Evolutionary conservation across 2,113 vertebrate genomes (phyloP), one percentile per base, ranked within the genome.

Genomic region (Eonycteris spelaea): DNA sequence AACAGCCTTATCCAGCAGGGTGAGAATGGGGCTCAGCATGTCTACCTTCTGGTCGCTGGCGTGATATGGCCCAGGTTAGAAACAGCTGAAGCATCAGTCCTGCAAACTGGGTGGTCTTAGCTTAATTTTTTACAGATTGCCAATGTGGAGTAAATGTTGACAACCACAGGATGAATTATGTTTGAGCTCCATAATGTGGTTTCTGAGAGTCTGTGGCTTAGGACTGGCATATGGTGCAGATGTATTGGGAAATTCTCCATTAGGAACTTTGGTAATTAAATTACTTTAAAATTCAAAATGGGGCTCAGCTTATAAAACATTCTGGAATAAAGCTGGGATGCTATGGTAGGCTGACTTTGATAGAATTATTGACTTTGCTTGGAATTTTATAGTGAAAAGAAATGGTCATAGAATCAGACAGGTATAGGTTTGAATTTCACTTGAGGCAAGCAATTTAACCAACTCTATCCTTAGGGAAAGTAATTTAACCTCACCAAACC

Each of bases 101-200:
- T 84, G 91, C 91, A 78, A 7, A 68, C 18, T 96, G 93, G 94
- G 94, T 97, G 96, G 97, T 96, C 93, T 97, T 65, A 35, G 35
- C 22, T 93, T 97, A 96, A 95, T 95, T 96, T 96, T 86, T 97
- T 91, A 55, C 88, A 97, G 85, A 93, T 95, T 65, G 89, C 35
- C 65, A 86, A n/a, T 12, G 65, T 70, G 59, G 68, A 94, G 33
- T 59, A 92, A 96, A 89, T 80, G 77, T 61, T 91, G 88, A 97
- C 86, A 94, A 78, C 45, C 51, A 38, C 59, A 48, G 48, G 74
- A 65, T 94, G 89, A 97, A 86, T 96, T 91, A 83, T 65, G 59
- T 89, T 55, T 33, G 68, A 73, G 77, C 57, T 96, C 82, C 86
- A 79, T 70, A 91, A 74, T 74, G 68, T 3, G 8, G 74, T 91